phyloP scores from a whole-genome alignment of 2,113 vertebrate species.

The Alosa alosa region DNA sequence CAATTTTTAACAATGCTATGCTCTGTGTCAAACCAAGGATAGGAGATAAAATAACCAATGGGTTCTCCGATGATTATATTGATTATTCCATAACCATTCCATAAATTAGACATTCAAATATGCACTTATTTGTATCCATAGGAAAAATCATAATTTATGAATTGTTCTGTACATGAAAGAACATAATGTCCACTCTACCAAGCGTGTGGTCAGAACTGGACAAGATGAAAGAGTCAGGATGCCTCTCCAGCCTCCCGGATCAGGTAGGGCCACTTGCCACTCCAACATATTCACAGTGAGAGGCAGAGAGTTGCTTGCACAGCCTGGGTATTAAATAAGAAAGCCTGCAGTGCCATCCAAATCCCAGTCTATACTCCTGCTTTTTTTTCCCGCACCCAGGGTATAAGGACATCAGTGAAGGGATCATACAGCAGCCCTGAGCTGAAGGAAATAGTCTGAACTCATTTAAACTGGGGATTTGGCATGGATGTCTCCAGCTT shows the following conservation, averaged over 20 bases:
- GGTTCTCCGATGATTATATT: background rate
- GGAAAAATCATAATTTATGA: background rate
- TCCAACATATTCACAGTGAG: slow-evolving; percentile 18
- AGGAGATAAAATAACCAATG: background rate
- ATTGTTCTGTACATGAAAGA: background rate
- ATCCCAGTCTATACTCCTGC: background rate
- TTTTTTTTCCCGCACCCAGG: slow-evolving; percentile 15
- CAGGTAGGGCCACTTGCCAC: background rate
- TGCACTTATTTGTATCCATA: background rate
- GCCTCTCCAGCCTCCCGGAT: background rate
- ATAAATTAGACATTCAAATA: too few relatives aligned
- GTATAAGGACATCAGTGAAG: slow-evolving; percentile 44
- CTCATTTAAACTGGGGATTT: slow-evolving; percentile 60
- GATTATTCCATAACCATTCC: background rate
- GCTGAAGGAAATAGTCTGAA: slow-evolving; percentile 54
- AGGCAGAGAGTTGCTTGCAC: slow-evolving; percentile 25
- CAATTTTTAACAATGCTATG: background rate
- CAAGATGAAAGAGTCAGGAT: background rate
- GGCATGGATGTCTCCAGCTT: slow-evolving; percentile 61
- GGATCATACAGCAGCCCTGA: slow-evolving; percentile 58
- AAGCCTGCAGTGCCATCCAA: background rate
- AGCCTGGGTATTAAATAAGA: background rate
- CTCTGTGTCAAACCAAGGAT: background rate
- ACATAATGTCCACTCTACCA: background rate
- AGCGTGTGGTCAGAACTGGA: background rate